A percentile compares a stretch with the other conserved stretches of the same genome.
phyloP scores from a whole-genome alignment of 2,888 invertebrate species.

The Eupithecia inturbata region DNA sequence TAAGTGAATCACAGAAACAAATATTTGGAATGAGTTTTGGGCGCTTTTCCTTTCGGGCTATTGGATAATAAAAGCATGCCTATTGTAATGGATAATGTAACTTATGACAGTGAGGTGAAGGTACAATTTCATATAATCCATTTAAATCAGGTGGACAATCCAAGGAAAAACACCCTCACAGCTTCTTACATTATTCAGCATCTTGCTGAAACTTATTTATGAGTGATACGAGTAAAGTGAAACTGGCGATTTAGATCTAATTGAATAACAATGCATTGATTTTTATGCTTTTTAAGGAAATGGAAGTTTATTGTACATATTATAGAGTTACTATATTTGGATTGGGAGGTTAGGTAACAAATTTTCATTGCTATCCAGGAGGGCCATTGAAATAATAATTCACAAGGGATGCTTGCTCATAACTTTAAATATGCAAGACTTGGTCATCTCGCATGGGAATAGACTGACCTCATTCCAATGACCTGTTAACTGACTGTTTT shows the following conservation, averaged over 20 bases:
- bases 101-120: not conserved
- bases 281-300: not conserved
- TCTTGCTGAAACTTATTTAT: not conserved
- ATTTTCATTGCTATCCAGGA: not conserved
- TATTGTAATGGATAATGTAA: not conserved
- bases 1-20: constrained; percentile 29
- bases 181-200: constrained; percentile 1
- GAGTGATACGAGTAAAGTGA: not conserved
- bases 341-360: not conserved
- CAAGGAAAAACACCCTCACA: constrained; percentile 22
- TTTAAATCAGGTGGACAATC: not conserved
- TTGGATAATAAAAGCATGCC: not conserved
- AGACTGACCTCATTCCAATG: not conserved
- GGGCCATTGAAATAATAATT: not conserved
- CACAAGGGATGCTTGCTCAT: not conserved
- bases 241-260: not conserved
- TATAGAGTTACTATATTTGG: not conserved
- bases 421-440: not conserved
- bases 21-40: constrained; percentile 34
- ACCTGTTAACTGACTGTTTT: not conserved
- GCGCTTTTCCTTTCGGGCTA: constrained; percentile 10
- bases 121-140: not conserved
- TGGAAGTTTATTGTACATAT: not conserved
- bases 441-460: not conserved
- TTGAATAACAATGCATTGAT: not conserved